Base-by-base conservation (phyloP, 2,797 vertebrate genomes). In the Parauchenoglanis punctatus region DNA sequence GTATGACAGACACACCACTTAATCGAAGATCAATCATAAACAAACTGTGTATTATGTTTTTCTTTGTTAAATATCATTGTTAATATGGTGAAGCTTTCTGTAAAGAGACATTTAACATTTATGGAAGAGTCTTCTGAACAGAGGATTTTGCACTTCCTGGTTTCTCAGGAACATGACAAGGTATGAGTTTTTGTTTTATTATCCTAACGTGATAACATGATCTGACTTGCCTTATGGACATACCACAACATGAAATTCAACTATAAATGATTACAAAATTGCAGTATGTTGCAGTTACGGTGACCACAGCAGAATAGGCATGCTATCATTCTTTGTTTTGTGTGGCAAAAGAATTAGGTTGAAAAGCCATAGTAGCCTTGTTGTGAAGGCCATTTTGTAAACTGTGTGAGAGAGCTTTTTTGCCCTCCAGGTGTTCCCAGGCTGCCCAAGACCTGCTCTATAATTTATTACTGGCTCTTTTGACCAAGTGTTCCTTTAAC, bases 381-480 rank as follows among this genome's bases (percentile, higher is more conserved):
- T 76, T n/a, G 40, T 49, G 44, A 20, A 81, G 58, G 68, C 11
- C 44, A 70, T 89, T 88, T 85, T 81, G 18, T 72, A 59, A 81
- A 31, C 59, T 54, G 67, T 83, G 68, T 56, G 52, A 84, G 7
- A 89, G 63, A 44, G 65, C 17, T 72, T 78, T 72, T 89, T 82
- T 86, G 25, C 76, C 70, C 86, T 85, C 77, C 46, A 86, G 85
- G 73, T 82, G 20, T 87, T 89, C 83, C 83, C 78, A 87, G 78
- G 77, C 83, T n/a, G 44, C 65, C 82, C 78, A 75, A 56, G 31
- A 76, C 85, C 31, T 83, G 81, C 75, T 70, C 84, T 80, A 77
- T 93, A 92, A 94, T 94, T 95, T 94, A 91, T 93, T 93, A 92
- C 89, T 89, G 92, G 91, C 93, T 90, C 86, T 90, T 91, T 91